Base-by-base conservation (phyloP, 2,888 invertebrate genomes). In the Callosobruchus maculatus region DNA sequence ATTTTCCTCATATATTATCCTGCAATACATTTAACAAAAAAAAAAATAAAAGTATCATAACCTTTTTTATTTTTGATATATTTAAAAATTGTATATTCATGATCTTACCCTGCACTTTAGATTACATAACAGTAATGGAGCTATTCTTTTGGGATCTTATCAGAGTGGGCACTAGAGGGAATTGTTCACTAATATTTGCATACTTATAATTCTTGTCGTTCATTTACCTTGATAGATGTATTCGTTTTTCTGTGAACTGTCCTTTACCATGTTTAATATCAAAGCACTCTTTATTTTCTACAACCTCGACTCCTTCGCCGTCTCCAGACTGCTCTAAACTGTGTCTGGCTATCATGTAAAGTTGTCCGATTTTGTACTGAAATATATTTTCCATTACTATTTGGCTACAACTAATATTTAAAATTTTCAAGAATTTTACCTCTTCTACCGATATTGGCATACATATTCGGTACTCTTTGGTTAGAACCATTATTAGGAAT, bases 291-390 rank as follows among this genome's bases (percentile, higher is more conserved):
- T 92, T 91, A 86, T 97, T 97, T 76, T 93, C 93, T 9, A 97
- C 91, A 0, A 97, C 96, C 86, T 97, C 97, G 0, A 97, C 97
- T 2, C 97, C 97, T 87, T 97, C 96, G 0, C 96, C 96, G 77
- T 93, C 92, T 78, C 93, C 93, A 0, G 96, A 96, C 84, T 97
- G 96, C 84, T 97, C 97, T 82, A 94, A 92, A 85, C 97, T 97
- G 85, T 97, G 97, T 72, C 97, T 91, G 0, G 97, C 96, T 83
- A 97, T 97, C 97, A 97, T 97, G 86, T 97, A 97, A 75, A 97
- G 89, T 86, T 97, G 97, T 0, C 97, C 97, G 80, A 97, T 93
- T 79, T 92, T 93, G 86, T 97, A 97, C 97, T 97, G 85, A 70
- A 90, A 89, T 68, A 71, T 70, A 67, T 74, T 75, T 72, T 26